Evolutionary conservation across 2,797 vertebrate species (phyloP), one percentile per base, ranked within the genome.

Genomic region (Sebastes trivittatus): DNA sequence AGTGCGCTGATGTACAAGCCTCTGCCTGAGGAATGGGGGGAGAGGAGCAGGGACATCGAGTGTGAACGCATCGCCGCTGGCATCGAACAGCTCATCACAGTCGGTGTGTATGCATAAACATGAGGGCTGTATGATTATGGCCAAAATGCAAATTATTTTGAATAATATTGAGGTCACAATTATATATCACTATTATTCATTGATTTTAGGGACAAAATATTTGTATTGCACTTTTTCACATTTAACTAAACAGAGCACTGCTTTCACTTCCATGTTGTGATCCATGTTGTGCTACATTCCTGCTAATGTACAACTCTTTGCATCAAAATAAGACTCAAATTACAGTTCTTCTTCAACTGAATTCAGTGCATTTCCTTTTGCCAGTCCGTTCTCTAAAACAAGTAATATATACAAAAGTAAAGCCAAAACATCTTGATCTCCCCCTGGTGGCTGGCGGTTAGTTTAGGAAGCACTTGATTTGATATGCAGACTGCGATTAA

Each of bases 1-100:
- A 97, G 94, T 13, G 97, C 97, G 77, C 94, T 99, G 61, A 96
- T 99, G 10, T 99, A 99, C 90, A 97, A 96, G 64, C 97, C 98
- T 11, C 93, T 97, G 62, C 90, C 93, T 20, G 97, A 96, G 8
- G 98, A 99, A 88, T 99, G 98, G 98, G 98, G 97, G 1, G 92
- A 93, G 63, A 94, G 90, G 82, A 95, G 96, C 23, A 93, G 97
- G 30, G 97, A 98, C 27, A 94, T 96, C 54, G 98, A 98, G 72
- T 97, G 98, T 79, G 97, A 97, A 5, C 96, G 98, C 56, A 96
- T 99, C 86, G 92, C 97, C 22, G 80, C 86, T 16, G 97, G 96
- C 30, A 97, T 99, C 30, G 95, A 97, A 84, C 97, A 99, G 82
- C 97, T 99, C 84, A 94, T 97, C 90, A 96, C 94, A 74, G 93